Evolutionary conservation across 1,140 invertebrate species (phyloP).

Genomic region (Drosophila obscura): DNA sequence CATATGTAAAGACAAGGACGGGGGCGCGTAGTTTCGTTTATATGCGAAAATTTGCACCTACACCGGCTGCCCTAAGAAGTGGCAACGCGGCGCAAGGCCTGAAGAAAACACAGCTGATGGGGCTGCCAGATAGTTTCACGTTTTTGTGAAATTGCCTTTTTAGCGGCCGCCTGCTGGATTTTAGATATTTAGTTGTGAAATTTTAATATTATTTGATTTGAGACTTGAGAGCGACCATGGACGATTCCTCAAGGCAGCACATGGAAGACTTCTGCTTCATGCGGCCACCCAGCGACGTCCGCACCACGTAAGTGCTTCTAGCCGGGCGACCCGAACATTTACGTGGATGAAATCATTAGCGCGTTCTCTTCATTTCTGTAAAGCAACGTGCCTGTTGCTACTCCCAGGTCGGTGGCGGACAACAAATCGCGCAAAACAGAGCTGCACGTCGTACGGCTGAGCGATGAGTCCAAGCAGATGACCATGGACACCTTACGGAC

Average conservation of each 20-base stretch:
- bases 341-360: neutral
- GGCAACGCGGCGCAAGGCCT: neutral
- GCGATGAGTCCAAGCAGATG: slow-evolving; percentile 87
- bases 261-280: slow-evolving; percentile 85
- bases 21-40: too few relatives aligned
- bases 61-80: too few relatives aligned
- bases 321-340: neutral
- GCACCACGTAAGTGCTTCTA: slow-evolving; percentile 84
- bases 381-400: slow-evolving; percentile 55
- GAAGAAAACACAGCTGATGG: slow-evolving; percentile 23
- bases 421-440: slow-evolving; percentile 87
- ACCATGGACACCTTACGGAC: slow-evolving; percentile 88
- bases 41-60: too few relatives aligned
- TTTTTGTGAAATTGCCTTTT: slow-evolving; percentile 10
- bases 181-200: slow-evolving; percentile 8
- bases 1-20: too few relatives aligned
- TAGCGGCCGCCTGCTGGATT: too few relatives aligned
- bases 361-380: neutral
- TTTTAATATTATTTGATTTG: neutral
- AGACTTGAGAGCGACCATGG: slow-evolving; percentile 34
- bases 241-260: slow-evolving; percentile 84
- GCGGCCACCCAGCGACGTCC: slow-evolving; percentile 84
- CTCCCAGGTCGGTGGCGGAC: slow-evolving; percentile 66
- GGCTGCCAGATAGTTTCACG: slow-evolving; percentile 4
- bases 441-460: slow-evolving; percentile 88